Base-by-base conservation (phyloP, 2,113 vertebrate genomes). In the Rostratula benghalensis region DNA sequence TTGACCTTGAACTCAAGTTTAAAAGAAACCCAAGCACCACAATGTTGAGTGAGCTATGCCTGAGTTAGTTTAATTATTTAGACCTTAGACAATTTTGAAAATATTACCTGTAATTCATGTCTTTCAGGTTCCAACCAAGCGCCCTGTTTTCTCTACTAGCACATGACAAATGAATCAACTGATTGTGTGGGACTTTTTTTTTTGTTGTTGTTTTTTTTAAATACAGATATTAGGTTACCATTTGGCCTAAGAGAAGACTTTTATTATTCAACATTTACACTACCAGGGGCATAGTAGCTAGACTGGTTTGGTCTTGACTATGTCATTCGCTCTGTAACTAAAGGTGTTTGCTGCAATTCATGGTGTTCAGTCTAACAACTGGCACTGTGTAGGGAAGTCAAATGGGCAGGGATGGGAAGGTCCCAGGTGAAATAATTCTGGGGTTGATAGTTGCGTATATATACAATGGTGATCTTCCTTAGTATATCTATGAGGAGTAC, bases 31-130 rank as follows among this genome's bases (percentile, higher is more conserved):
- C 12, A 54, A 48, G 65, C 37, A 65, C 35, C 30, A 14, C 51
- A 41, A 92, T 84, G 46, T 46, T 90, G 73, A 91, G 65, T 64
- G 84, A 95, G 77, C 19, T 75, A 53, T 94, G 82, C 71, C 63
- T 54, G 63, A 95, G 59, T 90, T 92, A 84, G 82, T 94, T 90
- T 71, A 83, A 92, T 96, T 92, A 91, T 57, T 51, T 68, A 84
- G 43, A 64, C 24, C 30, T 82, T 81, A 79, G 51, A 89, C 35
- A 69, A 56, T 90, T 92, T 90, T 94, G 50, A 86, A 93, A 89
- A 81, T 87, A 94, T n/a, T 88, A 63, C 56, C 56, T 3, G 10
- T 83, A 86, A 74, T 83, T 90, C 59, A 31, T 77, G 39, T 71
- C 68, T 90, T 94, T 35, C 3, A 11, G 25, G 76, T 90, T 95